Evolutionary conservation across 2,113 vertebrate genomes (phyloP), one percentile per base, ranked within the genome.

Genomic region (Nesoenas mayeri): DNA sequence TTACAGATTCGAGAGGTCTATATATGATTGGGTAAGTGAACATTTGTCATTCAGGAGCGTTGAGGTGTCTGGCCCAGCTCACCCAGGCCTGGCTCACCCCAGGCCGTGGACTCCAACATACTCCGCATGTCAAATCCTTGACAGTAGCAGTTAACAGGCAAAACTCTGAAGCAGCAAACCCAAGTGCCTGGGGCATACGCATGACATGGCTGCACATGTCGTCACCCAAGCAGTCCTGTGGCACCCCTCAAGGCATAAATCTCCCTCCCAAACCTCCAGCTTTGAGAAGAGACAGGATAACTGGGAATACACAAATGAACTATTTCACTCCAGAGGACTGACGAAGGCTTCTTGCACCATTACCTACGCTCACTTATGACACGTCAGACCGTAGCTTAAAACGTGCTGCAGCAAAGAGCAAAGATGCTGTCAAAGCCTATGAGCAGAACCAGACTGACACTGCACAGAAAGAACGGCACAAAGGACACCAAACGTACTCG

Each of bases 1-100:
- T 29, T 31, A 38, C 26, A 65, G 44, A 36, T 6, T 20, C 22
- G 19, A 36, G 12, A 79, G 17, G 48, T 29, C 51, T 58, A 4
- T 6, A 16, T 3, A 1, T 3, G 17, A 36, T 10, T 12, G 4
- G 40, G 0, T 18, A 7, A 50, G 31, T 1, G 11, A 44, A 15
- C 42, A 16, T 28, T 29, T 74, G 53, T 6, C 15, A 14, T 15
- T 32, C 24, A 11, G 40, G 11, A 72, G 50, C 4, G 1, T 5
- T 11, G 34, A 74, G 47, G 42, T 12, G 15, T 17, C 42, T 17
- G 42, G 42, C 42, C 42, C 42, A 44, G 42, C 42, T 44, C 42
- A 44, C 15, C 16, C 42, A 44, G 15, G 42, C 42, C 42, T 44
- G 42, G 56, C 78, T 64, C 42, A 44, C 13, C 15, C 38, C 16